A percentile compares a stretch with the other conserved stretches of the same genome.
Conservation (phyloP, 2,797 vertebrate species). For the Cyclopterus lumpus region DNA sequence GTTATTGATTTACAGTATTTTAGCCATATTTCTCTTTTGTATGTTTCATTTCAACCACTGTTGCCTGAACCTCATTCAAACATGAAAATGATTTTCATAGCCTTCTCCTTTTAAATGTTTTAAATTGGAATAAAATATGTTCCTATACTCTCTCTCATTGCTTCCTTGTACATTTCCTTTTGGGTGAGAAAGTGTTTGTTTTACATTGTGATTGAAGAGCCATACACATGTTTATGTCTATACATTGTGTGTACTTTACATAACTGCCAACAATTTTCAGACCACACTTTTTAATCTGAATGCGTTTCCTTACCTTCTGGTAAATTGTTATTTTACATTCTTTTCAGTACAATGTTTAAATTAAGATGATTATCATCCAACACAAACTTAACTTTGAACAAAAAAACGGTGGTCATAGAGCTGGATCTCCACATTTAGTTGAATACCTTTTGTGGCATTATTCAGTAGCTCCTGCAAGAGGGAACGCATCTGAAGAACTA, state of each 20-base stretch:
- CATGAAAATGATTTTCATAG: conserved; percentile 97
- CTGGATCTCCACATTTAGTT: neutral
- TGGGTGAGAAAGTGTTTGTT: neutral
- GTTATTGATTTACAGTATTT: conserved; percentile 86
- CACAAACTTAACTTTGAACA: neutral
- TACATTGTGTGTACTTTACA: neutral
- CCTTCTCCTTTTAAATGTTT: conserved; percentile 97
- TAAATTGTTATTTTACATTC: neutral
- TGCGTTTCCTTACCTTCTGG: neutral
- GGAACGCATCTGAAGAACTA: neutral
- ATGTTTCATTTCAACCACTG: conserved; percentile 89
- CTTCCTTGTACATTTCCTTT: conserved; percentile 51
- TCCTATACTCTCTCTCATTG: conserved; percentile 85
- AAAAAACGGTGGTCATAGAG: neutral
- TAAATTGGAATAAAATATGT: conserved; percentile 97
- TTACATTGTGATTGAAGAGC: neutral
- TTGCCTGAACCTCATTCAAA: conserved; percentile 91
- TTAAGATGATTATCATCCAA: neutral
- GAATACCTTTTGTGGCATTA: neutral
- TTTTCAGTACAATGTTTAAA: neutral
- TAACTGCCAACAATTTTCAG: neutral
- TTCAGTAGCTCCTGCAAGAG: no score
- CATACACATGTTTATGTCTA: neutral
- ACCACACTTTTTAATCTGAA: neutral
- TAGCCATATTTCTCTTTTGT: conserved; percentile 86